Percentiles rank a stretch among this genome's conserved stretches.
These are phyloP conservation scores for Hirudinaria manillensis DNA, from an alignment of 2,888 invertebrate species.

Conservation along the genomic window DNA sequence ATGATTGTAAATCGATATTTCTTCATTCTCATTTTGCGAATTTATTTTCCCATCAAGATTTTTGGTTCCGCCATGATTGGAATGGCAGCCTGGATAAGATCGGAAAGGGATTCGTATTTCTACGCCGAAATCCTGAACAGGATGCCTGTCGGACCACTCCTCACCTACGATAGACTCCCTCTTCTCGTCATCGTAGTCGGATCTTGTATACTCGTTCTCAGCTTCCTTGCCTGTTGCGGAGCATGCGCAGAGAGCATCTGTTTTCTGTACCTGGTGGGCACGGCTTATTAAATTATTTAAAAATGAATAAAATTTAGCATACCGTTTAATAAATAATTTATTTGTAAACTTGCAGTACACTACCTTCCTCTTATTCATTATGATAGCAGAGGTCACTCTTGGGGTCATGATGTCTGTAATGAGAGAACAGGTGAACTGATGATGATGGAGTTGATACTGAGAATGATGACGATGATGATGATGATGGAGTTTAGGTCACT, in stretches of 20 bases:
- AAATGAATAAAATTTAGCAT: not conserved
- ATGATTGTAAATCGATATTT: too few species aligned
- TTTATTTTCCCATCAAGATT: conserved; percentile 2
- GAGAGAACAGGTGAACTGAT: conserved; percentile 26
- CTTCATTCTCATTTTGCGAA: not conserved
- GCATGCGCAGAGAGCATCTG: conserved; percentile 35
- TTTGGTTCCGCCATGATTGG: conserved; percentile 30
- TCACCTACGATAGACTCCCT: conserved; percentile 31
- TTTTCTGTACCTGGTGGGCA: conserved; percentile 34
- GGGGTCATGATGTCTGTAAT: conserved; percentile 25
- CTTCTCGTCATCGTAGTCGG: conserved; percentile 31
- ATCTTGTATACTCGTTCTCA: conserved; percentile 27
- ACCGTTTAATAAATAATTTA: not conserved
- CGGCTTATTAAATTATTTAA: not conserved
- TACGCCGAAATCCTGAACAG: conserved; percentile 28
- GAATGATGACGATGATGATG: not conserved
- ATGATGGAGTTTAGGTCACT: not conserved
- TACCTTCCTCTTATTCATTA: conserved; percentile 26
- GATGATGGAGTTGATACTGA: not conserved
- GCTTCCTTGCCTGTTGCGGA: conserved; percentile 35
- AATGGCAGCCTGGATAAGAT: conserved; percentile 28
- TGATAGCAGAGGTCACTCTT: conserved; percentile 29
- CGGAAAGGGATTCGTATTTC: conserved; percentile 31
- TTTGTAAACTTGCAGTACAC: conserved; percentile 23
- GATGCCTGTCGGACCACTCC: conserved; percentile 30